phyloP scores from a whole-genome alignment of 2,797 vertebrate genomes.

The Falco peregrinus region DNA sequence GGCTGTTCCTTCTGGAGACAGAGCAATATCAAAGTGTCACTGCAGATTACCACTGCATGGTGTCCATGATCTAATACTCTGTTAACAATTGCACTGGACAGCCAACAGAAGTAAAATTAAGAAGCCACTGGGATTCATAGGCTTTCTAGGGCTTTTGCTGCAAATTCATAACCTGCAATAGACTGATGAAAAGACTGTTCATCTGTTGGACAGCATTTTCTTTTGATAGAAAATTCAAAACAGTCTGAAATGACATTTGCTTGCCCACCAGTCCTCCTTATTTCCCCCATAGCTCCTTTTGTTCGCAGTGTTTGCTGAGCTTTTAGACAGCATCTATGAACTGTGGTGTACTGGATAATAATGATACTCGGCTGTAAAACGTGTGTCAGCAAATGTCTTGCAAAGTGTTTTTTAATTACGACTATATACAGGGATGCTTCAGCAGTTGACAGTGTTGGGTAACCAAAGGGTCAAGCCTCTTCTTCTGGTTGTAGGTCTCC shows the following conservation, averaged over 20 bases:
- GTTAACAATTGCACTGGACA: background rate
- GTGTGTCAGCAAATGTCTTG: background rate
- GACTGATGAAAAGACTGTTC: background rate
- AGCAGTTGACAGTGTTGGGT: background rate
- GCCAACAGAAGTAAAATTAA: background rate
- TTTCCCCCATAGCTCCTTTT: background rate
- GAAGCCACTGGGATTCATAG: background rate
- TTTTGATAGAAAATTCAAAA: background rate
- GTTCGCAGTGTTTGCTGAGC: background rate
- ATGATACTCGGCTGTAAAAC: background rate
- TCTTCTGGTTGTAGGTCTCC: constrained; percentile 84
- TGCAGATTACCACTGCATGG: background rate
- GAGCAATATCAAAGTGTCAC: background rate
- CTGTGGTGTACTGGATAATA: background rate
- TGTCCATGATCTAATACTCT: background rate
- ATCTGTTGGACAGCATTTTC: background rate
- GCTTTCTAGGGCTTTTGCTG: background rate
- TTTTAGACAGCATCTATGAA: background rate
- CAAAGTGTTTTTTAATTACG: background rate
- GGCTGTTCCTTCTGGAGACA: background rate
- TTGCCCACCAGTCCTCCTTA: background rate
- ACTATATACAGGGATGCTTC: background rate
- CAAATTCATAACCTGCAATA: background rate
- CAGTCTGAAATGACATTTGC: background rate
- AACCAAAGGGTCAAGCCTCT: background rate